Evolutionary conservation across 2,888 invertebrate species (phyloP), one percentile per base, ranked within the genome.

Genomic region (Ecdyonurus torrentis): DNA sequence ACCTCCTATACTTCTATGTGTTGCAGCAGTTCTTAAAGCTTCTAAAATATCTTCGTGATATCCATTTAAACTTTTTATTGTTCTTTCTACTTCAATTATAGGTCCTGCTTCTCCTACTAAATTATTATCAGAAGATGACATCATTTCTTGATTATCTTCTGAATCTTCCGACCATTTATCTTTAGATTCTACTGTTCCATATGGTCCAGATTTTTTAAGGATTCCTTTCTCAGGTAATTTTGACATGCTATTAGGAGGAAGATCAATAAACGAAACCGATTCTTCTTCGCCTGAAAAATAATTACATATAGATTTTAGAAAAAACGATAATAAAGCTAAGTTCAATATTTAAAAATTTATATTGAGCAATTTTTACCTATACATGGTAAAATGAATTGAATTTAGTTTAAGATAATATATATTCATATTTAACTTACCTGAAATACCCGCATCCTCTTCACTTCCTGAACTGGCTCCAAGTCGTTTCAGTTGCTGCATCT

Each of bases 31-130:
- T 68, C 91, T 84, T 69, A 94, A 76, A n/a, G 91, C 92, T 74
- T 91, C 91, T 68, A 94, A 81, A 70, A 94, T 89, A 72, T 91
- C 90, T 72, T 92, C 93, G 75, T 93, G 93, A 76, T 94, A 94
- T 55, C 92, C 93, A 73, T 92, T 91, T 58, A 93, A 80, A 65
- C 87, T 89, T 79, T 89, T 89, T n/a, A 91, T 80, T 60, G 89
- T 91, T 69, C 91, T 82, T 72, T 92, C 91, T 74, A 90, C 87
- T 66, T 89, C 89, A 1, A 86, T 84, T 65, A 86, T 85, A 20
- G 84, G 79, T 70, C 81, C 74, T 68, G 72, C 73, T 60, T 76
- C 75, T 15, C 84, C 78, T 1, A 83, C 81, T 72, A 86, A 80
- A 70, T 83, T 84, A 60, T 83, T 83, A 70, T 87, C 86, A 53